Evolutionary conservation across 2,797 vertebrate genomes (phyloP), one percentile per base, ranked within the genome.

Genomic region (Eremophila alpestris): DNA sequence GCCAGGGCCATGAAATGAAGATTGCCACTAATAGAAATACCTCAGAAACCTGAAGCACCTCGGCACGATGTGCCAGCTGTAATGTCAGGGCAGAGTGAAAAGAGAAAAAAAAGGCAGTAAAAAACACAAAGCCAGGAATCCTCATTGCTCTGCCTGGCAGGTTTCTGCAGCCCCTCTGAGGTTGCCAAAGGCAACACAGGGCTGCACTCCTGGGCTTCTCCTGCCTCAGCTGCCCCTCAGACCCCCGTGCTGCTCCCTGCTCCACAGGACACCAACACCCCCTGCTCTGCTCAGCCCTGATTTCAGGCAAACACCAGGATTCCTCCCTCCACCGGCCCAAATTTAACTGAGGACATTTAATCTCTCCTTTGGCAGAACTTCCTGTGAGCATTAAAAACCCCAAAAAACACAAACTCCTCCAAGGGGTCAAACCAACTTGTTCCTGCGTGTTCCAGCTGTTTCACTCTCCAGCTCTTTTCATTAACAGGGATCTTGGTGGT

Each of bases 1-100:
- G 78, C 89, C 95, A 93, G 85, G 14, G 75, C 49, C 45, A 16
- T 77, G 90, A 95, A 95, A 74, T 22, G 60, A 96, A 92, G 92
- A 92, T n/a, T 93, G 81, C 58, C 78, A 23, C 75, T 87, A 78
- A 93, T 41, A 17, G 16, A 70, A 83, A 60, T 17, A 38, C 81
- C 75, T 60, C 69, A 94, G 83, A 91, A 89, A 93, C 55, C 67
- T 54, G 11, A 52, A 91, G 70, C 63, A 41, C 77, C 78, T 74
- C 12, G 27, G 76, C 63, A 68, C 3, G 0, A 59, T 1, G 38
- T 62, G 73, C 79, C 86, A 94, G 89, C 81, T 56, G 34, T 9
- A 87, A 71, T 3, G 56, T 58, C 74, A 91, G 34, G 68, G 77
- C 78, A 79, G 74, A 92, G 46, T 17, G 60, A 94, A 58, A 70